Evolutionary conservation across 1,140 invertebrate species (phyloP).

Genomic region (Plutomurus gul): DNA sequence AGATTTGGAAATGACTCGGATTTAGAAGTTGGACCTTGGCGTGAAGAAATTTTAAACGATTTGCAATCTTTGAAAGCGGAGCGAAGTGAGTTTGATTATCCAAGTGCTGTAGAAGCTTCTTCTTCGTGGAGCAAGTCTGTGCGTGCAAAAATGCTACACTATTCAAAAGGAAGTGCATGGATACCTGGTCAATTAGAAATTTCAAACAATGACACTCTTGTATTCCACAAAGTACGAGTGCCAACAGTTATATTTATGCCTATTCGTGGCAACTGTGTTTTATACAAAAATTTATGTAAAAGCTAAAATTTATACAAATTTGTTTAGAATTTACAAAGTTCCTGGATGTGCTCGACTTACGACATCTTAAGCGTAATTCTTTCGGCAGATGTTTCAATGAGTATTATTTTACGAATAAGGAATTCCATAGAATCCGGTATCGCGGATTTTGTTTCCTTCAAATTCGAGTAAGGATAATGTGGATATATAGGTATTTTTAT

Average conservation of each 20-base stretch:
- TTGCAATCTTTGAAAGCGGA: conserved; percentile 31
- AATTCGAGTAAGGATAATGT: conserved; percentile 42
- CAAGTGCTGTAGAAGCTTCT: conserved; percentile 46
- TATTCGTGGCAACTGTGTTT: neutral
- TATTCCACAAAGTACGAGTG: conserved; percentile 47
- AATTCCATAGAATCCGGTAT: conserved; percentile 48
- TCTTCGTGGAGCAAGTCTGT: conserved; percentile 46
- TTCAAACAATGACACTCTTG: conserved; percentile 49
- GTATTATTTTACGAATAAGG: conserved; percentile 42
- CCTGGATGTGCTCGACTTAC: conserved; percentile 46
- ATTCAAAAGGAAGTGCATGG: conserved; percentile 8
- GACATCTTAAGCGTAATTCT: conserved; percentile 48
- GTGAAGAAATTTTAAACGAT: conserved; percentile 49
- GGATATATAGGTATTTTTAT: neutral
- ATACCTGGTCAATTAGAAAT: conserved; percentile 49
- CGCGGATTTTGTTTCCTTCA: conserved; percentile 50
- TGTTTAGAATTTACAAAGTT: conserved; percentile 34
- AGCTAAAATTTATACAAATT: neutral
- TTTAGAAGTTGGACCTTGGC: conserved; percentile 51
- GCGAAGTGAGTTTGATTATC: conserved; percentile 40
- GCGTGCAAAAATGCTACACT: conserved; percentile 29
- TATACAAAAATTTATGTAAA: neutral
- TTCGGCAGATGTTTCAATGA: conserved; percentile 14
- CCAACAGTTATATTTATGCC: neutral
- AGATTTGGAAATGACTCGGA: conserved; percentile 36